A percentile compares a stretch with the other conserved stretches of the same genome.
Evolutionary conservation across 2,113 vertebrate species (phyloP).

Genomic region (Sapajus apella): DNA sequence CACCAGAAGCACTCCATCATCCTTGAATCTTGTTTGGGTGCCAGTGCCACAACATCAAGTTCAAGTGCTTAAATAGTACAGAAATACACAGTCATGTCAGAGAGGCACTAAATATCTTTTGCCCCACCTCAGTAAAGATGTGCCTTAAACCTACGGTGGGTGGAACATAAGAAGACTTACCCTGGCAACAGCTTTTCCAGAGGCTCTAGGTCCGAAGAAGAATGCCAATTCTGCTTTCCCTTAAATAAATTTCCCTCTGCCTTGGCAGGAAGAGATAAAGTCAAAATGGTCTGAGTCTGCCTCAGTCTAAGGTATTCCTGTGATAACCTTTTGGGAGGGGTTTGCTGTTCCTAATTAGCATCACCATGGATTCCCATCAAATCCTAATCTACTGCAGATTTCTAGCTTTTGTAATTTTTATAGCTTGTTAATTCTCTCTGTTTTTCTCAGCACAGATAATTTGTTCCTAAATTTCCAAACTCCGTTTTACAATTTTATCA

Average conservation of each 20-base stretch:
- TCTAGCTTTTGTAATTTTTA: constrained; percentile 51
- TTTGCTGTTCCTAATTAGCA: constrained; percentile 3
- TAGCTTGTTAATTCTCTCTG: neutral
- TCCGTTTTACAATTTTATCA: neutral
- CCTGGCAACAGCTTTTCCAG: neutral
- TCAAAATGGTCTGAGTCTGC: neutral
- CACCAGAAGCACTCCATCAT: neutral
- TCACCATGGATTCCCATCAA: neutral
- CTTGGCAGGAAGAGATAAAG: neutral
- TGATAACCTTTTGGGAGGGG: neutral
- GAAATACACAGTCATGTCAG: neutral
- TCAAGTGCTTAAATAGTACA: neutral
- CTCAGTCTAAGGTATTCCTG: neutral
- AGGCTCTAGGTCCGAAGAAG: neutral
- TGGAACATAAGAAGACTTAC: constrained; percentile 5
- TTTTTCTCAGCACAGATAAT: neutral
- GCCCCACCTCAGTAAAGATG: neutral
- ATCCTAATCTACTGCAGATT: neutral
- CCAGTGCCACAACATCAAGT: neutral
- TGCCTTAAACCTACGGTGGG: neutral
- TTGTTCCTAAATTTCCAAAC: neutral
- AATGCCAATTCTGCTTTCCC: neutral
- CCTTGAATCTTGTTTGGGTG: neutral
- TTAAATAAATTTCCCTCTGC: neutral
- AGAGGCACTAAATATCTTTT: neutral